Evolutionary conservation across 2,113 vertebrate species (phyloP), one percentile per base, ranked within the genome.

Genomic region (Tyto alba): DNA sequence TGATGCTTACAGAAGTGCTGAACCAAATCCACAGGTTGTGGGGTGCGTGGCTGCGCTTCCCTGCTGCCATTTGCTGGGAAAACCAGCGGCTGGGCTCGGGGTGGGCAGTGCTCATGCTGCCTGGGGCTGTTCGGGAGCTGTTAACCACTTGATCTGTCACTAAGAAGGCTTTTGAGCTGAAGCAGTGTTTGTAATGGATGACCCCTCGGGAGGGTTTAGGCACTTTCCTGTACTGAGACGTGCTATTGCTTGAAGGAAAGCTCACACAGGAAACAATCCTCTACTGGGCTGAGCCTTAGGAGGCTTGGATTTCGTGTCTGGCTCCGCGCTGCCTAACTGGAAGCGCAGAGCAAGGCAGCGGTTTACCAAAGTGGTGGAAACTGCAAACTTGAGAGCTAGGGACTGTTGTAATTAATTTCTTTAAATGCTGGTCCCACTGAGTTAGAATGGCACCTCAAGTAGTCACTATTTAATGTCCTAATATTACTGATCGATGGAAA

Each of bases 21-120:
- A 63, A 36, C 16, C n/a, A 36, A 78, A 47, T 43, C 40, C 30
- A 6, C 14, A 27, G 40, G 36, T 62, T 41, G 15, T 16, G 1
- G 1, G 30, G n/a, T 18, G 43, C 1, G 32, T 5, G n/a, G 22
- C 48, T 74, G 26, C 0, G 2, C 36, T 73, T 72, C 47, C 47
- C 71, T 78, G 47, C 71, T 73, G 75, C 53, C 82, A 41, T 60
- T 57, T 45, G 53, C 57, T 47, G 19, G 63, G 79, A 48, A n/a
- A 64, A 48, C 9, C 69, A 85, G 68, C 84, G 76, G 84, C 40
- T 29, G 1, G 3, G n/a, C 1, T n/a, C n/a, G n/a, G n/a, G n/a
- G 4, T 1, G 8, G 40, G 43, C 26, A 60, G 53, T 53, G 67
- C 60, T 81, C 30, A 25, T 30, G 71, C 71, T 64, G 91, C 50